Percentiles rank a stretch among this genome's conserved stretches.
Conservation (phyloP, 2,888 invertebrate genomes). For the Eretmocerus hayati region DNA sequence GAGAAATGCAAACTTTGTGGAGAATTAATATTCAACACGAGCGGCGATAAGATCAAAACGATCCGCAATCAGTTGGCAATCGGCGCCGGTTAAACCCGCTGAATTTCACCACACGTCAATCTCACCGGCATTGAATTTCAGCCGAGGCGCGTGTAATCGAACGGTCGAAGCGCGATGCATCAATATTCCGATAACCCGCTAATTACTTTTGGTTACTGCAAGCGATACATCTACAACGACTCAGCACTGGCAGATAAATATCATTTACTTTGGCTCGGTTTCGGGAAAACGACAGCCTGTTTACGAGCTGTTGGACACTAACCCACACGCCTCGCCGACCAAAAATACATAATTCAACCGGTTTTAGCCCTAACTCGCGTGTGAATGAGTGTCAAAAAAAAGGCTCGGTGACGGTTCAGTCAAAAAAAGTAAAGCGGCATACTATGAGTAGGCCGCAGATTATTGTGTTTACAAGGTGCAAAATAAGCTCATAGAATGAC, state of each 20-base stretch:
- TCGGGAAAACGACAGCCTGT: constrained; percentile 2
- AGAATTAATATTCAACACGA: too few relatives aligned
- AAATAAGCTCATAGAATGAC: not conserved
- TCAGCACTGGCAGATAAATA: constrained; percentile 7
- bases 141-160: not conserved
- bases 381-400: too few relatives aligned
- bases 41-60: too few relatives aligned
- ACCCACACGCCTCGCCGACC: not conserved
- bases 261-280: not conserved
- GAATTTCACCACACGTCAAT: constrained; percentile 5
- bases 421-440: not conserved
- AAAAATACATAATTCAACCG: constrained; percentile 8
- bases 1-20: too few relatives aligned
- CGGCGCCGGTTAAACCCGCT: too few relatives aligned
- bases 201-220: constrained; percentile 10
- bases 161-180: not conserved
- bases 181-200: constrained; percentile 13
- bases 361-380: too few relatives aligned
- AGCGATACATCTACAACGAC: not conserved
- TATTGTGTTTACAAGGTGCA: not conserved
- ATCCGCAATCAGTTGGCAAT: too few relatives aligned
- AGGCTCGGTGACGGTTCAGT: not conserved
- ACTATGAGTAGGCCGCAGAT: not conserved
- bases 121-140: not conserved
- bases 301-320: constrained; percentile 7